Conservation (phyloP, 1,140 invertebrate species). For the Sitophilus oryzae region DNA sequence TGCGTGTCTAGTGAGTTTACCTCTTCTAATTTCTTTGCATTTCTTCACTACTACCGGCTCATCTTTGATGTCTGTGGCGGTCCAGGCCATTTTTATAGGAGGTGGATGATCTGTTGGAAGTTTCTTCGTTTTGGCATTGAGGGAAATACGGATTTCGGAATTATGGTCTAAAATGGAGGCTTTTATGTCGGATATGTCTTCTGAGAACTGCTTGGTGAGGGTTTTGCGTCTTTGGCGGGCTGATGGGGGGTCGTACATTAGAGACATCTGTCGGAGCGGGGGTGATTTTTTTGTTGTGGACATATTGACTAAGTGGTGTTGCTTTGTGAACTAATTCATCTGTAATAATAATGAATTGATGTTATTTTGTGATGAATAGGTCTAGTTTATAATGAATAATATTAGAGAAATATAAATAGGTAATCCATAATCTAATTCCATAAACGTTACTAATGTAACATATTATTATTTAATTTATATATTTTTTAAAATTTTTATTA, state of each 20-base stretch:
- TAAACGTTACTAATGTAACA: no score
- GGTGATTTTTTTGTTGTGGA: constrained; percentile 24
- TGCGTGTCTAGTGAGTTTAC: constrained; percentile 24
- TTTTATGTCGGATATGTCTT: constrained; percentile 31
- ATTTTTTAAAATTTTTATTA: no score
- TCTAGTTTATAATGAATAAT: no score
- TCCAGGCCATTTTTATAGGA: constrained; percentile 38
- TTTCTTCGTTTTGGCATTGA: constrained; percentile 26
- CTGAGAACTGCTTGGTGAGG: constrained; percentile 38
- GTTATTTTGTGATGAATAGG: background rate
- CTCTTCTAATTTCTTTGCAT: constrained; percentile 35
- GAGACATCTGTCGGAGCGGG: constrained; percentile 36
- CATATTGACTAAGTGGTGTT: constrained; percentile 9
- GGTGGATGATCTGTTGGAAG: constrained; percentile 24
- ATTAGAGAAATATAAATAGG: no score
- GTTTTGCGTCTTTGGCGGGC: constrained; percentile 17
- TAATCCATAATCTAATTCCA: no score
- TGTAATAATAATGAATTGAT: background rate
- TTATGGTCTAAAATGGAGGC: constrained; percentile 19
- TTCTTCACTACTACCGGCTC: constrained; percentile 36
- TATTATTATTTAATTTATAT: no score
- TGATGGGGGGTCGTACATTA: constrained; percentile 33
- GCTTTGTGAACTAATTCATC: background rate
- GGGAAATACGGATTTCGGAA: constrained; percentile 21
- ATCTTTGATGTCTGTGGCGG: constrained; percentile 23